phyloP scores from a whole-genome alignment of 2,888 invertebrate species.

The Craniophora ligustri region DNA sequence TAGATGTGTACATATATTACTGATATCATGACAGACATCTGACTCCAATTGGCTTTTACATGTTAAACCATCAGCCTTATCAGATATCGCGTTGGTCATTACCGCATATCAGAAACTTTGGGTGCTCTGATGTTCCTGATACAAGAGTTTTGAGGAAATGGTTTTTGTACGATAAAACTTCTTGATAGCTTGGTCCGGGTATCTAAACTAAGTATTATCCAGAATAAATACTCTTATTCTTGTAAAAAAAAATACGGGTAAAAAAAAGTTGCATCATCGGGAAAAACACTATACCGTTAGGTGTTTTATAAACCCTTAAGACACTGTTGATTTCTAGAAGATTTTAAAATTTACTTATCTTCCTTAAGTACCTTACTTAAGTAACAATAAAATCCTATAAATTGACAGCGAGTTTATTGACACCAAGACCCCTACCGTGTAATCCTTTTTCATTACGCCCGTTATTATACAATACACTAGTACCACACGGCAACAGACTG shows the following conservation, averaged over 20 bases:
- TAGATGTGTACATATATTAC: constrained; percentile 14
- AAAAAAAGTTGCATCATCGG: too few species aligned
- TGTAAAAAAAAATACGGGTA: background rate
- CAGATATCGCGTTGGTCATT: constrained; percentile 35
- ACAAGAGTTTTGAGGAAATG: constrained; percentile 7
- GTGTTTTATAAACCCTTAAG: too few species aligned
- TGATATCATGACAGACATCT: constrained; percentile 38
- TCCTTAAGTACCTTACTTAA: too few species aligned
- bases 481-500: constrained; percentile 37
- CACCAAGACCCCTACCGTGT: constrained; percentile 8
- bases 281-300: too few species aligned
- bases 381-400: constrained; percentile 5
- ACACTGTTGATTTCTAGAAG: background rate
- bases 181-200: background rate
- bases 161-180: constrained; percentile 11
- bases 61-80: constrained; percentile 37
- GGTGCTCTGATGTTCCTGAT: constrained; percentile 11
- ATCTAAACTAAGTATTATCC: background rate
- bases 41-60: constrained; percentile 32
- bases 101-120: constrained; percentile 30
- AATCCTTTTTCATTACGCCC: constrained; percentile 56
- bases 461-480: constrained; percentile 49
- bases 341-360: too few species aligned
- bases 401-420: constrained; percentile 21
- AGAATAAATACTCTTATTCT: background rate